Evolutionary conservation across 1,140 invertebrate species (phyloP).

Genomic region (Bombus cullumanus): DNA sequence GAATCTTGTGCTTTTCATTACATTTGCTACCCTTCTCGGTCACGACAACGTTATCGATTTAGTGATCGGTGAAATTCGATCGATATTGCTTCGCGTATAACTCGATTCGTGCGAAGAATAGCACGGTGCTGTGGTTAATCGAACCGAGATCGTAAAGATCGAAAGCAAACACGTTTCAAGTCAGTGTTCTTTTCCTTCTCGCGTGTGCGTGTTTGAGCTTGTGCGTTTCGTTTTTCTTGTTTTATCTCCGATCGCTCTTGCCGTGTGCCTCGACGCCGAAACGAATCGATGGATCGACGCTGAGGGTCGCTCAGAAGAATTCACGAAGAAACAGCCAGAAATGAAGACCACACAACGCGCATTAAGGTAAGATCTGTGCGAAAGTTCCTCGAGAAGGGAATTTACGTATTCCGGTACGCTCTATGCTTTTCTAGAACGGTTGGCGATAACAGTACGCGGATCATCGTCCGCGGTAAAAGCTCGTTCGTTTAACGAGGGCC

Average conservation of each 20-base stretch:
- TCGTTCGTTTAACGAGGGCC: constrained; percentile 5
- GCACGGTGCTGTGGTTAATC: neutral
- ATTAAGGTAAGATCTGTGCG: constrained; percentile 57
- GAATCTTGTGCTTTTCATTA: neutral
- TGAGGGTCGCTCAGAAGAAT: neutral
- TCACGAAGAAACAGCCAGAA: constrained; percentile 19
- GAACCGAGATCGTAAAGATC: neutral
- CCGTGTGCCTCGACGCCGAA: neutral
- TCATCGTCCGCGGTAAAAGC: constrained; percentile 21
- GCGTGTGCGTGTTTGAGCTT: neutral
- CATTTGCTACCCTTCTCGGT: too few relatives aligned
- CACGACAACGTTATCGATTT: neutral
- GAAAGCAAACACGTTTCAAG: neutral
- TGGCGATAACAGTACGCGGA: constrained; percentile 36
- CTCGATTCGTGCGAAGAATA: neutral
- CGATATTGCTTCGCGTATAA: neutral
- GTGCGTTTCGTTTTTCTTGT: neutral
- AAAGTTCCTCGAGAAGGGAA: neutral
- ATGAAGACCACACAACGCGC: constrained; percentile 74
- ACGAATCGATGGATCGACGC: constrained; percentile 41
- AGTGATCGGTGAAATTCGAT: neutral
- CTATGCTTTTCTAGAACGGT: constrained; percentile 7
- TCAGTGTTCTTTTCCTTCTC: neutral
- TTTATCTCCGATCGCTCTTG: neutral
- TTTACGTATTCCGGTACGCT: constrained; percentile 5